Conservation (phyloP, 2,113 vertebrate species). For the Dipodomys stephensi region DNA sequence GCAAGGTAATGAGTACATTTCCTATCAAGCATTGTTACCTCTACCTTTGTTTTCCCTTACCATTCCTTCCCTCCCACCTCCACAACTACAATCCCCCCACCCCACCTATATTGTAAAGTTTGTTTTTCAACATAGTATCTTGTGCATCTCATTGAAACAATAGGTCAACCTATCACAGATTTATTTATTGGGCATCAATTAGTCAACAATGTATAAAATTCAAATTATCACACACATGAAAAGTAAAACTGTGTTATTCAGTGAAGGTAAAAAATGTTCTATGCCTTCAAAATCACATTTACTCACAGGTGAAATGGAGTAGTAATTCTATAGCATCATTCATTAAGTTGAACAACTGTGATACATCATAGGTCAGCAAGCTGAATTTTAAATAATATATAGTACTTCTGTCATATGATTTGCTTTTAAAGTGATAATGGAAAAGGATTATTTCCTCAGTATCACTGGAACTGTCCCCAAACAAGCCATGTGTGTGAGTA, state of each 20-base stretch:
- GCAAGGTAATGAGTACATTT: too few species aligned
- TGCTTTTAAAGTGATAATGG: slow-evolving; percentile 44
- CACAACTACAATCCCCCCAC: too few species aligned
- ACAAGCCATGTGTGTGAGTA: neutral
- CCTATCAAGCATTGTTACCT: too few species aligned
- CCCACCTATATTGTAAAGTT: too few species aligned
- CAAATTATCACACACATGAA: slow-evolving; percentile 2
- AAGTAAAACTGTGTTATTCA: slow-evolving; percentile 35
- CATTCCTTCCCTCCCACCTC: too few species aligned
- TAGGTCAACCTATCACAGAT: neutral
- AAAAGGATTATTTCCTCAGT: slow-evolving; percentile 17
- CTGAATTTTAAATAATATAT: neutral
- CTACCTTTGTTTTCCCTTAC: too few species aligned
- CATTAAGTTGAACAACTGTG: slow-evolving; percentile 2
- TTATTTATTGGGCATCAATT: neutral
- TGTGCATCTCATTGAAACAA: too few species aligned
- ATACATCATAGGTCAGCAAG: neutral
- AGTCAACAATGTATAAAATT: slow-evolving; percentile 42
- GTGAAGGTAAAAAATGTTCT: neutral
- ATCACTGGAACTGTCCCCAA: neutral
- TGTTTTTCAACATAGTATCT: too few species aligned
- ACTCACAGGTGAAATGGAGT: neutral
- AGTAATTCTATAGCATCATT: slow-evolving; percentile 42
- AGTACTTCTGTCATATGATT: neutral
- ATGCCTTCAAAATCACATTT: neutral